Evolutionary conservation across 2,113 vertebrate species (phyloP).

Genomic region (Chloropsis hardwickii): DNA sequence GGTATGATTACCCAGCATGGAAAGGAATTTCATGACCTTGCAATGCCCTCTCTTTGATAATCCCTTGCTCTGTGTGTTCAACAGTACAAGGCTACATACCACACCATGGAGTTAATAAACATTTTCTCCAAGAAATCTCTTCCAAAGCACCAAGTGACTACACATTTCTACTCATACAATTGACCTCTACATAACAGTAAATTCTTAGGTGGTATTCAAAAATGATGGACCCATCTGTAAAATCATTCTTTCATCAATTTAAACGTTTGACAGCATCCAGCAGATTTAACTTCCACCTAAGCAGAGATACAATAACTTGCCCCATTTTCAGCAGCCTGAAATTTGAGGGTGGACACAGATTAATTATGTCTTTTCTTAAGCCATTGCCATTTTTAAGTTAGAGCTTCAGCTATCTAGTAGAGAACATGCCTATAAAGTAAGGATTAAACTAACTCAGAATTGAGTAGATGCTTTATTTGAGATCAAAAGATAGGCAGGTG

Average conservation of each 20-base stretch:
- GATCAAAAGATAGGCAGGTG: slow-evolving; percentile 65
- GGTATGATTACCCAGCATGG: neutral
- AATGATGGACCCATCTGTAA: neutral
- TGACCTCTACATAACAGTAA: slow-evolving; percentile 23
- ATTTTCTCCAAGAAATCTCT: slow-evolving; percentile 31
- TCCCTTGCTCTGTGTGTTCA: neutral
- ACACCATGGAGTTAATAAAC: slow-evolving; percentile 32
- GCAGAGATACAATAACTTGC: neutral
- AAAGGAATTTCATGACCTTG: neutral
- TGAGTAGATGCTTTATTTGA: slow-evolving; percentile 42
- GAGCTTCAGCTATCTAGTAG: slow-evolving; percentile 2
- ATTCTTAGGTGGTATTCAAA: neutral
- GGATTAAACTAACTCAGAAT: slow-evolving; percentile 18
- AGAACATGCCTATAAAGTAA: slow-evolving; percentile 28
- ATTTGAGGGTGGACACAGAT: slow-evolving; percentile 51
- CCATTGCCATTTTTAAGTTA: slow-evolving; percentile 52
- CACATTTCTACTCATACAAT: neutral
- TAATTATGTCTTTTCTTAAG: slow-evolving; percentile 61
- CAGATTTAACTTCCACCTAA: slow-evolving; percentile 8
- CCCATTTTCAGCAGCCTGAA: slow-evolving; percentile 3
- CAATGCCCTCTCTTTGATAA: neutral
- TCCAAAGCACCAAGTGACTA: neutral
- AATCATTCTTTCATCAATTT: slow-evolving; percentile 23
- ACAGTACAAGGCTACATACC: neutral
- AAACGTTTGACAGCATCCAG: slow-evolving; percentile 18